Evolutionary conservation across 2,888 invertebrate genomes (phyloP).

Genomic region (Panopea generosa): DNA sequence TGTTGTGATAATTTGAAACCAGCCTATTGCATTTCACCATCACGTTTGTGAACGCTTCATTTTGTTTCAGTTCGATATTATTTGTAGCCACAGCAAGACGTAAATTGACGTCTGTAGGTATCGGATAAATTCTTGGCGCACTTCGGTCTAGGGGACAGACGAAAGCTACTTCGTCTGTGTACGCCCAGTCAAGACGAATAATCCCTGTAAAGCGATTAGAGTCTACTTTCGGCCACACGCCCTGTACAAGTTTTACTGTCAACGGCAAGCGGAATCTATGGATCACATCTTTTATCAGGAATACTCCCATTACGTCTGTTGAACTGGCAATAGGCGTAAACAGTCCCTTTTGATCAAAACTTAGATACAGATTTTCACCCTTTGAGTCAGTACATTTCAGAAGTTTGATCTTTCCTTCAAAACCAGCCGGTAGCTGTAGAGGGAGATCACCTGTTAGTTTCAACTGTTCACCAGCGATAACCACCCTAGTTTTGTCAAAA

Average conservation of each 20-base stretch:
- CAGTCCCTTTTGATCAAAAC: slow-evolving; percentile 94
- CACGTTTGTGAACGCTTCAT: slow-evolving; percentile 70
- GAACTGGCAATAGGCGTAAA: slow-evolving; percentile 97
- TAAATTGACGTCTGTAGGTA: slow-evolving; percentile 94
- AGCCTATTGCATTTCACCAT: slow-evolving; percentile 79
- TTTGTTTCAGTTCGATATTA: slow-evolving; percentile 83
- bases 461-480: slow-evolving; percentile 82
- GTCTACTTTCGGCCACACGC: slow-evolving; percentile 91
- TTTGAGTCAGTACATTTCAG: slow-evolving; percentile 94
- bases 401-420: slow-evolving; percentile 86
- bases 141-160: slow-evolving; percentile 80
- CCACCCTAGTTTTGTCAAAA: slow-evolving; percentile 75
- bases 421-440: slow-evolving; percentile 64
- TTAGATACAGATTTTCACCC: slow-evolving; percentile 93
- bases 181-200: slow-evolving; percentile 81
- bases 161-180: slow-evolving; percentile 83
- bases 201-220: slow-evolving; percentile 79
- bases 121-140: slow-evolving; percentile 89
- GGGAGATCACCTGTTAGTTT: slow-evolving; percentile 79
- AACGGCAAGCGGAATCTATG: slow-evolving; percentile 94
- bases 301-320: slow-evolving; percentile 97
- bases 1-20: slow-evolving; percentile 83
- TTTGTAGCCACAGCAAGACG: slow-evolving; percentile 89
- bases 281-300: slow-evolving; percentile 94
- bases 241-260: slow-evolving; percentile 96